These are phyloP conservation scores for Chymomyza costata DNA, from an alignment of 1,140 invertebrate species.

Conservation along the genomic window DNA sequence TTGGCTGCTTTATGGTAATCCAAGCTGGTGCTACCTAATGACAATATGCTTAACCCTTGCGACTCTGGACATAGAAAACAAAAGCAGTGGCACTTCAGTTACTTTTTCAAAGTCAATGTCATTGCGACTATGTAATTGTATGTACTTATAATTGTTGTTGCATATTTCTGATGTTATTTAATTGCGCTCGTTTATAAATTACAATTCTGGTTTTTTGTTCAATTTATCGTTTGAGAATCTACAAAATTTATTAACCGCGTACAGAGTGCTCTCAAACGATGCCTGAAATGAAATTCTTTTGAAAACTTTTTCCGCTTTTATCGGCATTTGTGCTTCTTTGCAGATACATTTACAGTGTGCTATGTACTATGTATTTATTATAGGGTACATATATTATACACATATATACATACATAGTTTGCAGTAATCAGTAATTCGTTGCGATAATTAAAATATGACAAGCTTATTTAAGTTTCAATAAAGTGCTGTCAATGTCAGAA, in stretches of 20 bases:
- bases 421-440: conserved; percentile 64
- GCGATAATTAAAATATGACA: conserved; percentile 69
- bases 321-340: conserved; percentile 9
- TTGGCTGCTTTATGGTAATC: background rate
- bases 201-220: conserved; percentile 26
- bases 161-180: too few relatives aligned
- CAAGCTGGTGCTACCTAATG: conserved; percentile 6
- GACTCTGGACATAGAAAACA: background rate
- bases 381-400: background rate
- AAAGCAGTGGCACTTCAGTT: conserved; percentile 29
- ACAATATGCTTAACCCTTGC: conserved; percentile 16
- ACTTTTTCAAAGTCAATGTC: conserved; percentile 67
- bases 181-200: too few relatives aligned
- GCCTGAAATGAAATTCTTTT: conserved; percentile 63
- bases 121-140: too few relatives aligned
- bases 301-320: conserved; percentile 17
- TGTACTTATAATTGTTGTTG: conserved; percentile 53
- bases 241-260: conserved; percentile 55
- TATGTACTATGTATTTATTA: conserved; percentile 8
- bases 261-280: conserved; percentile 44
- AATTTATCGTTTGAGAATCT: conserved; percentile 36
- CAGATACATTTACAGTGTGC: conserved; percentile 41
- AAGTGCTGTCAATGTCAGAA: conserved; percentile 48
- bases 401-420: conserved; percentile 23
- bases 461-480: conserved; percentile 55